A percentile compares a stretch with the other conserved stretches of the same genome.
These are phyloP conservation scores for Aldrovandia affinis DNA, from an alignment of 2,797 vertebrate species.

Conservation along the genomic window DNA sequence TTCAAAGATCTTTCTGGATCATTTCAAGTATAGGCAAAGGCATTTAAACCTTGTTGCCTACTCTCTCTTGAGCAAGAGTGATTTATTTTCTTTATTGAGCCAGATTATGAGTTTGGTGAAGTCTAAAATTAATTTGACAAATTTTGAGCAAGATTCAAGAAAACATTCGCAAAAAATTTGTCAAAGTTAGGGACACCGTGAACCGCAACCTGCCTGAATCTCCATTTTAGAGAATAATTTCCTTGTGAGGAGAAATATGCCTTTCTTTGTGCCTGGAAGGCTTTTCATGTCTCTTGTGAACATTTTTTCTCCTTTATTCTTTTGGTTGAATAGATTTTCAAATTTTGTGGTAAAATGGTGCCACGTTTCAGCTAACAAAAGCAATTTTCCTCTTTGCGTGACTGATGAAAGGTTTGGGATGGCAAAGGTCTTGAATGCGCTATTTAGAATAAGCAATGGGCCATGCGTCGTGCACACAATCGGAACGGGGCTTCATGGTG, in stretches of 20 bases:
- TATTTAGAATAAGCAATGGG: neutral
- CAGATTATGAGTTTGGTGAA: no score
- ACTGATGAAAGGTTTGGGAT: neutral
- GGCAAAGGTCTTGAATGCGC: neutral
- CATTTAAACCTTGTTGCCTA: no score
- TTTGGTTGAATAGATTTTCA: neutral
- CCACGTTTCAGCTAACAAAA: neutral
- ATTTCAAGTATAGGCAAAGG: no score
- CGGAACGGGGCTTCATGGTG: neutral
- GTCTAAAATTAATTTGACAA: no score
- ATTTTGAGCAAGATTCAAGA: no score
- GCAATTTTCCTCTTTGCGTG: neutral
- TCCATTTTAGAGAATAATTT: no score
- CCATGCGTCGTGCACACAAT: neutral
- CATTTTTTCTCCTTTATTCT: neutral
- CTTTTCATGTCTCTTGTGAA: neutral
- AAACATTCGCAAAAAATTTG: no score
- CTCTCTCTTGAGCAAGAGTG: no score
- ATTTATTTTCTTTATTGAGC: no score
- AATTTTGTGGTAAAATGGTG: conserved; percentile 12
- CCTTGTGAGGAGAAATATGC: neutral
- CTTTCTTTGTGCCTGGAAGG: neutral
- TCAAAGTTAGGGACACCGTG: no score
- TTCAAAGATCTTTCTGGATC: no score
- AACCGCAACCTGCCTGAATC: no score